Evolutionary conservation across 2,888 invertebrate genomes (phyloP).

Genomic region (Caenorhabditis afra): DNA sequence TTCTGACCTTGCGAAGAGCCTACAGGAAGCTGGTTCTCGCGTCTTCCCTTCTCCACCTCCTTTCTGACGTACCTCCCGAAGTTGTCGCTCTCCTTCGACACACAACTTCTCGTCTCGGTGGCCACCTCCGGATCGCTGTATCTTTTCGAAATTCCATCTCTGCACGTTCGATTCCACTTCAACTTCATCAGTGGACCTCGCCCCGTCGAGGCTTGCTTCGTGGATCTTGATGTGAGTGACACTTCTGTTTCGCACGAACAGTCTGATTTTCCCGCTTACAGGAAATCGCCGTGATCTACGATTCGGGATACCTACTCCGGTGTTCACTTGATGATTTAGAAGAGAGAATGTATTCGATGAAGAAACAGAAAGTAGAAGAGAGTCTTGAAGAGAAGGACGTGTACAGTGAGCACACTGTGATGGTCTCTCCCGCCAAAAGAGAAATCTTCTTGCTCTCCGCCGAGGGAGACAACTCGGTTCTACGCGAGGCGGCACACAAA

Average conservation of each 20-base stretch:
- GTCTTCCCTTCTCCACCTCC: slow-evolving; percentile 59
- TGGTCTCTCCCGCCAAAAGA: slow-evolving; percentile 60
- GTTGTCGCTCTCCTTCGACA: slow-evolving; percentile 51
- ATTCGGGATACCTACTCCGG: slow-evolving; percentile 62
- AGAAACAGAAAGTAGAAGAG: neutral
- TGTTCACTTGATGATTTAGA: slow-evolving; percentile 51
- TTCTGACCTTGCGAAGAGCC: slow-evolving; percentile 8
- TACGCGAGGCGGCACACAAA: slow-evolving; percentile 62
- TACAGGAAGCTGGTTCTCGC: slow-evolving; percentile 59
- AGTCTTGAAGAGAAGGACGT: slow-evolving; percentile 40
- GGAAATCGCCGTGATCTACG: slow-evolving; percentile 67
- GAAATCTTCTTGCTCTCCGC: slow-evolving; percentile 67
- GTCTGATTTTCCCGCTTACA: slow-evolving; percentile 13
- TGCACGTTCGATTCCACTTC: slow-evolving; percentile 27
- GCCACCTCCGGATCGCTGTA: slow-evolving; percentile 65
- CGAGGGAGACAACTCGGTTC: slow-evolving; percentile 57
- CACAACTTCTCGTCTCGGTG: slow-evolving; percentile 46
- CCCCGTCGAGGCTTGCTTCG: slow-evolving; percentile 63
- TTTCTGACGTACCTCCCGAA: slow-evolving; percentile 53
- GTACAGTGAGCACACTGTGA: slow-evolving; percentile 55
- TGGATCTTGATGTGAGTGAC: slow-evolving; percentile 59
- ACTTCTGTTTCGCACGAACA: neutral
- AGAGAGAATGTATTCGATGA: slow-evolving; percentile 58
- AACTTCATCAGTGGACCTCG: slow-evolving; percentile 57
- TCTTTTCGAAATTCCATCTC: slow-evolving; percentile 63